Base-by-base conservation (phyloP, 2,888 invertebrate genomes). In the Empis livida region DNA sequence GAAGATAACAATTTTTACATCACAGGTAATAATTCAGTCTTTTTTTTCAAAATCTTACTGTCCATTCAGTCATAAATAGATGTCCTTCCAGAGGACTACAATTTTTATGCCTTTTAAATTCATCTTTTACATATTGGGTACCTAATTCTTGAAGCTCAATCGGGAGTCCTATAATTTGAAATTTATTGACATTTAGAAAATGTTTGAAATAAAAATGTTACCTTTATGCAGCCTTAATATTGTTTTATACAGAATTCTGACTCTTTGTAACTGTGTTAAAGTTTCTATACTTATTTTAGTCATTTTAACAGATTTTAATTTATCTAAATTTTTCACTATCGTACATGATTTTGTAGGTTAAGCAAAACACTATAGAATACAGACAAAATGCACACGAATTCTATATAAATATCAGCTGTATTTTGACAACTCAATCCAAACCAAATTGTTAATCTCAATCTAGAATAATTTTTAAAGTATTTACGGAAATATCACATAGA, bases 31-130 rank as follows among this genome's bases (percentile, higher is more conserved):
- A 35, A 8, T 35, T n/a, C 32, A 5, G 2, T 27, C 9, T 6
- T 27, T 6, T 20, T 20, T 20, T 27, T 49, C 15, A 13, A 23
- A 27, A 37, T 49, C 58, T 55, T 56, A 89, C 93, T 43, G 86
- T 83, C 94, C 94, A 95, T 71, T 92, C 93, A 23, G 75, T 78
- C 66, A 94, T 76, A 63, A 95, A 95, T 45, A 82, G 73, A 13
- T 74, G 70, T 0, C 87, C 79, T 64, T 90, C 87, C 40, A 73
- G 71, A 1, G 75, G 71, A 45, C 76, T 77, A 56, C 85, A 86
- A 10, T 73, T 76, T 61, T 86, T 85, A 64, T 94, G 93, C 42
- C 88, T 71, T 60, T 79, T 80, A 64, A 95, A 95, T 68, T 95
- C 91, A 54, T 86, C 87, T 52, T 78, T 77, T 0, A 83, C 82